A percentile compares a stretch with the other conserved stretches of the same genome.
These are phyloP conservation scores for Hartigia nigra DNA, from an alignment of 2,888 invertebrate genomes.

Conservation along the genomic window DNA sequence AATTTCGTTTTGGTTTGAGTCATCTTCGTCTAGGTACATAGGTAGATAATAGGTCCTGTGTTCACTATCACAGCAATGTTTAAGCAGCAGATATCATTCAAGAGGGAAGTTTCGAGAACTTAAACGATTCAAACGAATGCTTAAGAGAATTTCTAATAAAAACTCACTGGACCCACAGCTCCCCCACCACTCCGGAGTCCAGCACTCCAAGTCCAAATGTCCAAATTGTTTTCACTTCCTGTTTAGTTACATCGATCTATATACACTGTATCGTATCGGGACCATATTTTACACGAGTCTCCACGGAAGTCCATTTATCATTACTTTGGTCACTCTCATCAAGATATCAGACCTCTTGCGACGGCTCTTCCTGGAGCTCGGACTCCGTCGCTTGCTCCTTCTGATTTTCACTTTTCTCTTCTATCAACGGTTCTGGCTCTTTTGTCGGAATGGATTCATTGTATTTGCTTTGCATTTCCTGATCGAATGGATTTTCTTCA, in stretches of 20 bases:
- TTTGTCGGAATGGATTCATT: neutral
- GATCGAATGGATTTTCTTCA: neutral
- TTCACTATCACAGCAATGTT: slow-evolving; percentile 59
- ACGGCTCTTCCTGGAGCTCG: slow-evolving; percentile 6
- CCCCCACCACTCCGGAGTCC: slow-evolving; percentile 48
- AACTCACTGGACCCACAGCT: slow-evolving; percentile 43
- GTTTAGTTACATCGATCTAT: slow-evolving; percentile 31
- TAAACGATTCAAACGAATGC: slow-evolving; percentile 18
- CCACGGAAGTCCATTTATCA: slow-evolving; percentile 6
- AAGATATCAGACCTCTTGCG: slow-evolving; percentile 9
- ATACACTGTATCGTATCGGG: slow-evolving; percentile 33
- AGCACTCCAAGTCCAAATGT: slow-evolving; percentile 20
- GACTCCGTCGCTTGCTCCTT: neutral
- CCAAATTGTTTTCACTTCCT: slow-evolving; percentile 17
- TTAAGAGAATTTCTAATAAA: slow-evolving; percentile 24
- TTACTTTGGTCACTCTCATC: slow-evolving; percentile 14
- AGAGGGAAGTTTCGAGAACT: slow-evolving; percentile 13
- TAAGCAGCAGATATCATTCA: slow-evolving; percentile 45
- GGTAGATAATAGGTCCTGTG: slow-evolving; percentile 19
- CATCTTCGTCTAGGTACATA: slow-evolving; percentile 15
- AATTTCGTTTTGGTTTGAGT: slow-evolving; percentile 10
- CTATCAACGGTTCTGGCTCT: neutral
- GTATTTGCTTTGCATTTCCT: neutral
- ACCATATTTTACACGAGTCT: slow-evolving; percentile 37
- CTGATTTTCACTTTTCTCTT: slow-evolving; percentile 3